These are phyloP conservation scores for Hypomecis atomaria DNA, from an alignment of 2,888 invertebrate species.

Conservation along the genomic window DNA sequence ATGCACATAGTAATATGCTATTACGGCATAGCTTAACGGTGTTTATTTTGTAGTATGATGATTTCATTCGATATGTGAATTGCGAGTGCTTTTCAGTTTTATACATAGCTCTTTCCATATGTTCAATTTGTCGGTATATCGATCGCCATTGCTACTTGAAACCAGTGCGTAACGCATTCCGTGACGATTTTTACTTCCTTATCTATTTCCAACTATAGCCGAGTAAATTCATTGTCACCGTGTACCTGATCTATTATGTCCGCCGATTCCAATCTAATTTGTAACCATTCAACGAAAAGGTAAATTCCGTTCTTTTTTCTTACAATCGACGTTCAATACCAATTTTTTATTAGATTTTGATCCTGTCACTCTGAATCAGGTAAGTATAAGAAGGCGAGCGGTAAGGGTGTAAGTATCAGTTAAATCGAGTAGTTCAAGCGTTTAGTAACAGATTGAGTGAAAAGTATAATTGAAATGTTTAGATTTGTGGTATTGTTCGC, in stretches of 20 bases:
- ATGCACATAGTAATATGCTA: constrained; percentile 39
- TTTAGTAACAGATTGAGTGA: constrained; percentile 17
- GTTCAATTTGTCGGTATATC: no score
- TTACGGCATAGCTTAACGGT: constrained; percentile 6
- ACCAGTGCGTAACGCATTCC: constrained; percentile 7
- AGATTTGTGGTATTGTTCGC: constrained; percentile 56
- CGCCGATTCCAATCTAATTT: constrained; percentile 48
- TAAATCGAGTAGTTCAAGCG: constrained; percentile 43
- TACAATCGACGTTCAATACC: constrained; percentile 63
- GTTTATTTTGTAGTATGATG: no score
- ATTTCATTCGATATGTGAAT: no score
- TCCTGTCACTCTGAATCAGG: constrained; percentile 70
- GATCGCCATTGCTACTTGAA: neutral
- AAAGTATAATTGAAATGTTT: constrained; percentile 57
- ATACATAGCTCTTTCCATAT: no score
- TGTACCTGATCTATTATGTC: constrained; percentile 43
- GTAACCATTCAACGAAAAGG: constrained; percentile 50
- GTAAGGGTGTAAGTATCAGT: constrained; percentile 54
- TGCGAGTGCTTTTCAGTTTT: no score
- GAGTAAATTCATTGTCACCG: constrained; percentile 38
- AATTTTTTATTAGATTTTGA: constrained; percentile 64
- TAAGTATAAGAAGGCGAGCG: constrained; percentile 68
- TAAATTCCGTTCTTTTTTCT: constrained; percentile 61
- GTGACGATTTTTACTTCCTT: constrained; percentile 26
- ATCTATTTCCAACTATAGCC: constrained; percentile 19